Evolutionary conservation across 92 coral and sea anemone genomes (phyloP).

Genomic region (Porites cylindrica): DNA sequence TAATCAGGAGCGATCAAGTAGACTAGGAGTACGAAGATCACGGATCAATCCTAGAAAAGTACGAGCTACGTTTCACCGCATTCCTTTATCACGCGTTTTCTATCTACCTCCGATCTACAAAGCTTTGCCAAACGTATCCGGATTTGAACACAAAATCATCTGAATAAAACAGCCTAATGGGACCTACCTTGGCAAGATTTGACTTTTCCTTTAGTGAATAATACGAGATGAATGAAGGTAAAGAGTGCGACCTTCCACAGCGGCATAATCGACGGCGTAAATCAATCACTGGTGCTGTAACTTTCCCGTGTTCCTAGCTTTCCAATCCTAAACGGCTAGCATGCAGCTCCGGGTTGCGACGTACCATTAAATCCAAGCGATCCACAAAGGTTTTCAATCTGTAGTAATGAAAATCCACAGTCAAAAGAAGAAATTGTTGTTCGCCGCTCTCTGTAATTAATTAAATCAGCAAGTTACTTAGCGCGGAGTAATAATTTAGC

Average conservation of each 20-base stretch:
- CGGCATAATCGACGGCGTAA: slow-evolving; percentile 2
- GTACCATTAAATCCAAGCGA: slow-evolving; percentile 24
- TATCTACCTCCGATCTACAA: not conserved
- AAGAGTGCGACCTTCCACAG: not conserved
- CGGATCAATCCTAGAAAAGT: not conserved
- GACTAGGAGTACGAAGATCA: not conserved
- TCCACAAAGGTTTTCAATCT: slow-evolving; percentile 17
- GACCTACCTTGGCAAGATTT: slow-evolving; percentile 33
- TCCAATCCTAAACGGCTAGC: not conserved
- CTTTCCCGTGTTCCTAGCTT: not conserved
- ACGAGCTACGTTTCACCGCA: slow-evolving; percentile 8
- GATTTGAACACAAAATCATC: not conserved
- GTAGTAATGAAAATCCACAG: slow-evolving; percentile 23
- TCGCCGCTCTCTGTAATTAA: slow-evolving; percentile 7
- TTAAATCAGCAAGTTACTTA: slow-evolving; percentile 12
- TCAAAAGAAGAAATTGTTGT: slow-evolving; percentile 14
- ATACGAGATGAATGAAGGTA: not conserved
- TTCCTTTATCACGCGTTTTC: slow-evolving; percentile 55
- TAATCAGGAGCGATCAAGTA: not conserved
- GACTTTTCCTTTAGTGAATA: not conserved
- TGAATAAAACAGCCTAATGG: not conserved
- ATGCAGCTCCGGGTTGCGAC: not conserved
- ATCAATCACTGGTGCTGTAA: not conserved
- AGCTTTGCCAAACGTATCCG: not conserved
- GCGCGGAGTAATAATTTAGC: not conserved